phyloP scores from a whole-genome alignment of 37 sponge, comb jelly and placozoan genomes.

The Haliclona indistincta region DNA sequence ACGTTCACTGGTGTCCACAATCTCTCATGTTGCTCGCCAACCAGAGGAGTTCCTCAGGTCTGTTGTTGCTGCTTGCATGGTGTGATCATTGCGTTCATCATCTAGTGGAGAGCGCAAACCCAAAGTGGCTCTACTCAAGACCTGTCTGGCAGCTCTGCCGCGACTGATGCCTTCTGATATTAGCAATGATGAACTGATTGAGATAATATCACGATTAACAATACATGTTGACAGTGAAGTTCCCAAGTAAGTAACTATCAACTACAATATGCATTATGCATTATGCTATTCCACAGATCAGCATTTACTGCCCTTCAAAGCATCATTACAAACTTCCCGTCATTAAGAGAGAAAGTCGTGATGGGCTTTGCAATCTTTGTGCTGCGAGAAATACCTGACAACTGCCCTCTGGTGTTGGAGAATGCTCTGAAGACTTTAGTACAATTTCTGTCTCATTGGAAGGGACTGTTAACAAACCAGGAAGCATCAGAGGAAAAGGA shows the following conservation, averaged over 20 bases:
- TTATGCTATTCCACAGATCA: conserved; percentile 40
- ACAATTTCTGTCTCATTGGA: conserved; percentile 85
- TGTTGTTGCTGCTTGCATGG: neutral
- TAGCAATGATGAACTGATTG: conserved; percentile 71
- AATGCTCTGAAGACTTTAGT: conserved; percentile 61
- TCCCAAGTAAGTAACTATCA: conserved; percentile 28
- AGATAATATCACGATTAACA: conserved; percentile 84
- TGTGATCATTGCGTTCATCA: too few species aligned
- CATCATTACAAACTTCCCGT: conserved; percentile 77
- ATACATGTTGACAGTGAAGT: conserved; percentile 93
- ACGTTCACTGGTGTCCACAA: conserved; percentile 64
- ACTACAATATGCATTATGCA: too few species aligned
- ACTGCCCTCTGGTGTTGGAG: conserved; percentile 84
- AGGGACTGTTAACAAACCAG: conserved; percentile 17
- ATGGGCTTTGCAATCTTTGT: conserved; percentile 75
- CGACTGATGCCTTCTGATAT: conserved; percentile 75
- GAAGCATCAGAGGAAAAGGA: neutral
- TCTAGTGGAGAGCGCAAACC: conserved; percentile 78
- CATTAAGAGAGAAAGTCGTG: conserved; percentile 64
- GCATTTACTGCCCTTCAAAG: conserved; percentile 73
- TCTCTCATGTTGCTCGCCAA: conserved; percentile 42
- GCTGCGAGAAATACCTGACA: conserved; percentile 86
- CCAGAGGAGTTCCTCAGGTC: conserved; percentile 37
- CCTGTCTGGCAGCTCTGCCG: conserved; percentile 96
- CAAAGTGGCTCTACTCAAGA: conserved; percentile 90